Evolutionary conservation across 2,113 vertebrate species (phyloP).

Genomic region (Oreochromis tanganicae): DNA sequence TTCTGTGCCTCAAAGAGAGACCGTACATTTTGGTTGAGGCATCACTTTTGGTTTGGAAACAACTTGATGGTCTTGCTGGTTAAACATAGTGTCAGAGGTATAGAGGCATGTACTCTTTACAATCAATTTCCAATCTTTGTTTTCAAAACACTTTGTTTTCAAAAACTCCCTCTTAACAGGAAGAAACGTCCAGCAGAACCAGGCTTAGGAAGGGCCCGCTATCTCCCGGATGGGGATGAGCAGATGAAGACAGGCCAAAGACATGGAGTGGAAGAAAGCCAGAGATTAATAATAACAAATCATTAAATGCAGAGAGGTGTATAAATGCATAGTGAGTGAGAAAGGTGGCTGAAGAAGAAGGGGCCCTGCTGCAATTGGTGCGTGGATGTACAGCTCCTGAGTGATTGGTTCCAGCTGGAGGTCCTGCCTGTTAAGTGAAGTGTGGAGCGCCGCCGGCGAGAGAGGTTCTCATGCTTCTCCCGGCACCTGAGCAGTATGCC

Average conservation of each 20-base stretch:
- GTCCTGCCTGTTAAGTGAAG: background rate
- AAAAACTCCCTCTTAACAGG: background rate
- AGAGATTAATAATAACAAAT: background rate
- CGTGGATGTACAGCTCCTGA: background rate
- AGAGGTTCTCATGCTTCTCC: background rate
- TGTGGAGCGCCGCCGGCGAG: background rate
- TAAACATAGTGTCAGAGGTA: background rate
- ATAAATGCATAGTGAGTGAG: background rate
- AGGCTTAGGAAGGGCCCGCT: background rate
- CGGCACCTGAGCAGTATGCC: background rate
- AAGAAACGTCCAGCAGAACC: background rate
- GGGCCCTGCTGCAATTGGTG: background rate
- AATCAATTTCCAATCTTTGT: background rate
- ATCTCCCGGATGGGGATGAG: background rate
- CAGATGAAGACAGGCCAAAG: background rate
- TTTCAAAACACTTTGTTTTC: background rate
- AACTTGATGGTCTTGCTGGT: background rate
- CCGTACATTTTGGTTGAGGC: background rate
- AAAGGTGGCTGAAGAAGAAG: background rate
- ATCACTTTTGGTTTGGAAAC: background rate
- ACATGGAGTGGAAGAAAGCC: background rate
- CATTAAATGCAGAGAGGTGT: background rate
- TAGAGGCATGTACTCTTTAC: background rate
- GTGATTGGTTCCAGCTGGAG: background rate
- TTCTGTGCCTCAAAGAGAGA: background rate